Evolutionary conservation across 1,140 invertebrate species (phyloP), one percentile per base, ranked within the genome.

Genomic region (honey bee (Apis mellifera)): DNA sequence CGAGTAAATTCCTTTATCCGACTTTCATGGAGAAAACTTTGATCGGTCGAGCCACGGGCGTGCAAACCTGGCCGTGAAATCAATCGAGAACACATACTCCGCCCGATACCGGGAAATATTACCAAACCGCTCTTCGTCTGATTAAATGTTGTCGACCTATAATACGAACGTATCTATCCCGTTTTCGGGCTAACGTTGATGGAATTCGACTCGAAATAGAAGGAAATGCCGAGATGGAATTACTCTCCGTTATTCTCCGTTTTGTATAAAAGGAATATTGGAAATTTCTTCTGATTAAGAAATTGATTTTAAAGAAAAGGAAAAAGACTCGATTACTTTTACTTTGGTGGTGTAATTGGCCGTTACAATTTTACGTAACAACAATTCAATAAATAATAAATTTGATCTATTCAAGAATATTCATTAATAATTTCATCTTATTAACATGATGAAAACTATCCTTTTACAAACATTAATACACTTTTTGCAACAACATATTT

Each of bases 71-170:
- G 7, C 21, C 9, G 19, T 4, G 71, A 59, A 42, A 73, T 59
- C 71, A 42, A 73, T 59, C 19, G 13, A 59, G 60, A 19, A 23
- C 15, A 42, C n/a, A n/a, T n/a, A n/a, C n/a, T 32, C 32, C 32
- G 32, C n/a, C 19, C 15, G 4, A 15, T 9, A 72, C 23, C 3
- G 32, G 68, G 9, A 32, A 59, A 42, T 42, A 57, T 72, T 72
- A 42, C 70, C 42, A 42, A 72, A 42, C 32, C 32, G 5, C 54
- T 23, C 19, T 32, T 8, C 19, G 19, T 3, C 8, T 72, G 54
- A 57, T 72, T 72, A 72, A 72, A 72, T 57, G 32, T n/a, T 57
- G 26, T n/a, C 21, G 26, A 57, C 12, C n/a, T 48, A n/a, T n/a
- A 48, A 23, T 50, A 50, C n/a, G 19, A 23, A 50, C 7, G 5